Percentiles rank a stretch among this genome's conserved stretches.
These are phyloP conservation scores for Nomada lathburiana DNA, from an alignment of 2,888 invertebrate species.

Conservation along the genomic window DNA sequence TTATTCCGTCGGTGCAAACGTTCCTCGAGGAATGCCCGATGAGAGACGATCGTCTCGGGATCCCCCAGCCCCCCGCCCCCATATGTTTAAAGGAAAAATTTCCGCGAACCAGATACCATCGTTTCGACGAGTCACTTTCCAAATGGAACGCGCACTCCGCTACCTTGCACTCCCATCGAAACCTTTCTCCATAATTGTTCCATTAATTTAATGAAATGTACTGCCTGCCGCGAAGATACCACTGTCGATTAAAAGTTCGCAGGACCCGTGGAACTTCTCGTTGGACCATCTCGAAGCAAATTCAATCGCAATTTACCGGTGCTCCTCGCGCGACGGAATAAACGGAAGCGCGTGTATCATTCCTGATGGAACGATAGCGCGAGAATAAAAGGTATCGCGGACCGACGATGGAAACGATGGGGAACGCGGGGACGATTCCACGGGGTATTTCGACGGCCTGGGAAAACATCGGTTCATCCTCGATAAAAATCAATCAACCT, in stretches of 20 bases:
- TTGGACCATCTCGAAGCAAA: not conserved
- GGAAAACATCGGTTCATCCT: slow-evolving; percentile 36
- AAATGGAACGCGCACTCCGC: no score
- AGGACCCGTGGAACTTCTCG: no score
- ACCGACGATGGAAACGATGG: not conserved
- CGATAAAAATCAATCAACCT: slow-evolving; percentile 33
- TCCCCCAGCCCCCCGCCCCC: not conserved
- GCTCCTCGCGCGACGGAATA: not conserved
- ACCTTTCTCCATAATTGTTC: no score
- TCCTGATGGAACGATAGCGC: slow-evolving; percentile 17
- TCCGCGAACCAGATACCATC: not conserved
- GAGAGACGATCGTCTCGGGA: slow-evolving; percentile 10
- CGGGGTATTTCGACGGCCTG: slow-evolving; percentile 16
- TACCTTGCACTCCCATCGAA: no score
- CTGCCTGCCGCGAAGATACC: no score
- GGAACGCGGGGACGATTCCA: not conserved
- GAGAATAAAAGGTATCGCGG: slow-evolving; percentile 15
- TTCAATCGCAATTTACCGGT: not conserved
- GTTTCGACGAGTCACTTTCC: not conserved
- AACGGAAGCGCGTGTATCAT: slow-evolving; percentile 13
- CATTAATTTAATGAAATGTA: not conserved
- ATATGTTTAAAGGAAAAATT: not conserved
- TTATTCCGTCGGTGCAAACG: not conserved
- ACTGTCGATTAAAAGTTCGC: no score
- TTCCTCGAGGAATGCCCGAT: not conserved